A percentile compares a stretch with the other conserved stretches of the same genome.
Evolutionary conservation across 1,140 invertebrate species (phyloP).

Genomic region (Sycophaga agraensis): DNA sequence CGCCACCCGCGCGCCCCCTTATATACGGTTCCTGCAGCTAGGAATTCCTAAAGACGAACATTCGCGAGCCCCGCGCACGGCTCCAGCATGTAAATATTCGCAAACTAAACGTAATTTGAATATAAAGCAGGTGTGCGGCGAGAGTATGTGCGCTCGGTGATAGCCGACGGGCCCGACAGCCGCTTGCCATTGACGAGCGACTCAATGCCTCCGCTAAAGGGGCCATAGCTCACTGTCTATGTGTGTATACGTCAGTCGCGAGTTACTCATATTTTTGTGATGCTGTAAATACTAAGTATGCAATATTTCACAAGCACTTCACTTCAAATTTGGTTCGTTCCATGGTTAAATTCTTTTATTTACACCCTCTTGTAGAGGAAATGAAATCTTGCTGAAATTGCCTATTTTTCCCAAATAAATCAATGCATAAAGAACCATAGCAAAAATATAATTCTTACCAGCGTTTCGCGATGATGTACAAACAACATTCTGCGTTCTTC

Average conservation of each 20-base stretch:
- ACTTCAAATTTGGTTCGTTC: no score
- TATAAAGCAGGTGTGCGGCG: conserved; percentile 24
- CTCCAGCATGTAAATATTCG: conserved; percentile 30
- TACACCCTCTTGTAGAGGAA: no score
- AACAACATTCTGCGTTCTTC: no score
- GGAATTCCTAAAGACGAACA: conserved; percentile 21
- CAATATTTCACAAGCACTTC: conserved; percentile 20
- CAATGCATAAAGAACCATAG: no score
- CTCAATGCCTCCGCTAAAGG: conserved; percentile 13
- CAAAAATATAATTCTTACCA: no score
- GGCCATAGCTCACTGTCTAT: conserved; percentile 36
- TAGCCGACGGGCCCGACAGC: no score
- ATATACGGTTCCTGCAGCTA: conserved; percentile 21
- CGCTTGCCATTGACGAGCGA: conserved; percentile 2
- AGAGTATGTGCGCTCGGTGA: conserved; percentile 9
- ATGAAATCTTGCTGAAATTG: no score
- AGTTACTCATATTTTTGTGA: conserved; percentile 45
- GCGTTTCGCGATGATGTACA: no score
- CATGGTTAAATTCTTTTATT: no score
- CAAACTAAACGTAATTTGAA: conserved; percentile 30
- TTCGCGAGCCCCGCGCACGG: conserved; percentile 12
- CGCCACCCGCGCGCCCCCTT: no score
- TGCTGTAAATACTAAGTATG: conserved; percentile 39
- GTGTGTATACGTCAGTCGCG: no score
- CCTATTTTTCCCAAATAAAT: no score